phyloP scores from a whole-genome alignment of 1,140 invertebrate genomes.

The Musca vetustissima region DNA sequence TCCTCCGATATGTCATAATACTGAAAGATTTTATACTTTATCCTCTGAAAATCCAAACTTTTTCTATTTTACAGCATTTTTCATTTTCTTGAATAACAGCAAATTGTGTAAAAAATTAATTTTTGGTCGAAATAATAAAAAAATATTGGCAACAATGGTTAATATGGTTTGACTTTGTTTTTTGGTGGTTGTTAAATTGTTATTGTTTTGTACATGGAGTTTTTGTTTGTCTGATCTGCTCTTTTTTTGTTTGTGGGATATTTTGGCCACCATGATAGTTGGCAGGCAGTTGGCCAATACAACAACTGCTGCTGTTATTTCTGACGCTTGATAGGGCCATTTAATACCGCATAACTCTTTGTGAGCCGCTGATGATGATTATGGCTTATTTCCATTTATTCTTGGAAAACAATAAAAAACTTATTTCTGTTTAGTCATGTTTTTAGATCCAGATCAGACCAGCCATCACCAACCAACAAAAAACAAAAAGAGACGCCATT shows the following conservation, averaged over 20 bases:
- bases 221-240: neutral
- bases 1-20: too few species aligned
- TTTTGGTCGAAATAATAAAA: too few species aligned
- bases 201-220: neutral
- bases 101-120: too few species aligned
- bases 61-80: too few species aligned
- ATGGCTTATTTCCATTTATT: slow-evolving; percentile 23
- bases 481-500: neutral
- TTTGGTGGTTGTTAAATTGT: neutral
- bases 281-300: slow-evolving; percentile 2
- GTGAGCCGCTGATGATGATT: slow-evolving; percentile 19
- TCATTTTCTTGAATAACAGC: too few species aligned
- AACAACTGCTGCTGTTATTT: neutral
- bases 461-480: neutral
- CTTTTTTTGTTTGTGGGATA: neutral
- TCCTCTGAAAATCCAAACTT: too few species aligned
- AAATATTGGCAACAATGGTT: too few species aligned
- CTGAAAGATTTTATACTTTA: too few species aligned
- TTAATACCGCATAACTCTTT: neutral
- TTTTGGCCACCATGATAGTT: slow-evolving; percentile 21
- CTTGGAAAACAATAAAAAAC: slow-evolving; percentile 23
- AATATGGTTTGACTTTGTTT: too few species aligned
- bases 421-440: slow-evolving; percentile 15
- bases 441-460: neutral
- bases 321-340: neutral